Percentiles rank a stretch among this genome's conserved stretches.
Conservation (phyloP, 2,797 vertebrate species). For the Fistularia tabacaria region DNA sequence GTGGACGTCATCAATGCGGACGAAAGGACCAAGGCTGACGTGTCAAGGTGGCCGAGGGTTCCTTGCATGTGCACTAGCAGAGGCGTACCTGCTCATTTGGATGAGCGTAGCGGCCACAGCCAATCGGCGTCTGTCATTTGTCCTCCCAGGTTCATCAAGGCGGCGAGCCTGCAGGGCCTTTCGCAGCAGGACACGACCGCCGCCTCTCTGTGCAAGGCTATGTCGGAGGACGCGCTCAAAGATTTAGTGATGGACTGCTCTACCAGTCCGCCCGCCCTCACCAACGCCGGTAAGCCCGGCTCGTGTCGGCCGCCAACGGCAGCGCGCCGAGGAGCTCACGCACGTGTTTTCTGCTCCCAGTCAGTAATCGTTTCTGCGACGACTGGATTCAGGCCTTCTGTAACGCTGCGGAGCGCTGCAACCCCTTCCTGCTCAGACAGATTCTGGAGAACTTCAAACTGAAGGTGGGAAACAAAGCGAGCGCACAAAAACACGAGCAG, state of each 20-base stretch:
- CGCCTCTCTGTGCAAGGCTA: slow-evolving; percentile 82
- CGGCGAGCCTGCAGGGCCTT: slow-evolving; percentile 89
- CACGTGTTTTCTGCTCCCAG: slow-evolving; percentile 60
- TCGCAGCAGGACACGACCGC: slow-evolving; percentile 87
- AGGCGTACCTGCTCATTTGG: neutral
- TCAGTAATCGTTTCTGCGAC: slow-evolving; percentile 93
- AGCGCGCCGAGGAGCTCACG: neutral
- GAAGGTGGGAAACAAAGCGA: slow-evolving; percentile 77
- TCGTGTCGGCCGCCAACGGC: neutral
- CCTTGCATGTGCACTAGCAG: neutral
- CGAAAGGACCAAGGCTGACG: slow-evolving; percentile 84
- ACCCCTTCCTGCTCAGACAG: slow-evolving; percentile 92
- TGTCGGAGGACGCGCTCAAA: slow-evolving; percentile 78
- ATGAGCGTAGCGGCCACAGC: neutral
- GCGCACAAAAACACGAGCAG: too few species aligned
- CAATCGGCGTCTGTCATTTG: neutral
- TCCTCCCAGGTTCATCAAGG: slow-evolving; percentile 86
- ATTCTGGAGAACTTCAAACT: slow-evolving; percentile 98
- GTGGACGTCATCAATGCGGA: slow-evolving; percentile 86
- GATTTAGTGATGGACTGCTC: slow-evolving; percentile 83
- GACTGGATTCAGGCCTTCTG: slow-evolving; percentile 94
- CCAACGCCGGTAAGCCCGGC: slow-evolving; percentile 78
- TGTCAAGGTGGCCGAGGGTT: slow-evolving; percentile 80
- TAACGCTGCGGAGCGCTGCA: slow-evolving; percentile 84
- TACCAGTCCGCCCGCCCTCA: slow-evolving; percentile 75